These are phyloP conservation scores for Haliclona indistincta DNA, from an alignment of 37 sponge, comb jelly and placozoan species.

Conservation along the genomic window DNA sequence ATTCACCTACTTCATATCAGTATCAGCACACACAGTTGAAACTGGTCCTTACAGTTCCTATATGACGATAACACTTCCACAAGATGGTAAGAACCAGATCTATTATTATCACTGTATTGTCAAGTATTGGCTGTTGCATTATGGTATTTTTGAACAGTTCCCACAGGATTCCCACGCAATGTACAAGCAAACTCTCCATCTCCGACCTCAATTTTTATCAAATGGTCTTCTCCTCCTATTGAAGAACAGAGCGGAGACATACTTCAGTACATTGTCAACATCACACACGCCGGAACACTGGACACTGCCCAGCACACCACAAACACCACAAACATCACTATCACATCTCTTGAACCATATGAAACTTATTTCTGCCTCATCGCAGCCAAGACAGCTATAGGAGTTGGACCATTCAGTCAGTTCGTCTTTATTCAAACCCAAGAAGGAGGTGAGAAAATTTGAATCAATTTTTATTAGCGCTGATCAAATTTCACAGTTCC, in stretches of 20 bases:
- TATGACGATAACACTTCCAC: conserved; percentile 8
- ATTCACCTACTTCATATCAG: neutral
- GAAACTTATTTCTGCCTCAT: conserved; percentile 5
- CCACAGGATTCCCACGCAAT: conserved; percentile 10
- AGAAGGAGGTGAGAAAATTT: conserved; percentile 14
- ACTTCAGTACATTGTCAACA: neutral
- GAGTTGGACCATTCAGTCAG: conserved; percentile 39
- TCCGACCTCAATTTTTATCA: neutral
- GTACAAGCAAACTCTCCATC: neutral
- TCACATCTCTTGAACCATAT: conserved; percentile 14
- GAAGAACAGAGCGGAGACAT: conserved; percentile 8
- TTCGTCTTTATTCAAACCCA: conserved; percentile 14
- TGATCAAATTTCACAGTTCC: conserved; percentile 14
- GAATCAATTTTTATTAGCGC: neutral
- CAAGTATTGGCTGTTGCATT: neutral
- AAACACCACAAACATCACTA: neutral
- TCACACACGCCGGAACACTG: neutral
- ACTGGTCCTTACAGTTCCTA: conserved; percentile 30
- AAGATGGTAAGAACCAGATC: conserved; percentile 11
- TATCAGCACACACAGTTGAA: conserved; percentile 16
- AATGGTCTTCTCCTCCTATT: conserved; percentile 17
- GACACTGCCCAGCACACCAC: conserved; percentile 14
- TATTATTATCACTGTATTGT: neutral
- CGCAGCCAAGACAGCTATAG: conserved; percentile 37
- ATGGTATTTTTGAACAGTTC: neutral